These are phyloP conservation scores for Egretta garzetta DNA, from an alignment of 2,113 vertebrate genomes.

Conservation along the genomic window DNA sequence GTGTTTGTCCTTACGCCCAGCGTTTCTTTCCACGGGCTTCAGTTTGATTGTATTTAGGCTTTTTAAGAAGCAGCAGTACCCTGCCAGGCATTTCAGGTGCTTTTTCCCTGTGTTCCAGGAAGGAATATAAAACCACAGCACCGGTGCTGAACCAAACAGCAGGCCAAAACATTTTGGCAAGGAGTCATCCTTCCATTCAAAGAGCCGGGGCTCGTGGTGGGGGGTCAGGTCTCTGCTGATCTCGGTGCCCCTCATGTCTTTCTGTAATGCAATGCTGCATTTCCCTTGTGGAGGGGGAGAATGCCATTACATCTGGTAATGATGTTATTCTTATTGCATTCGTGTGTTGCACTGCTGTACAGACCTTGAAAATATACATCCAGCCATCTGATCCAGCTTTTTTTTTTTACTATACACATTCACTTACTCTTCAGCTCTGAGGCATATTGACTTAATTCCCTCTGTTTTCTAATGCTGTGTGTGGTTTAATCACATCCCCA, in stretches of 20 bases:
- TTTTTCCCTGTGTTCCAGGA: background rate
- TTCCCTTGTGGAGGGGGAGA: background rate
- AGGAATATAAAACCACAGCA: background rate
- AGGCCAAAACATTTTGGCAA: background rate
- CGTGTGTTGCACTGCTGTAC: slow-evolving; percentile 38
- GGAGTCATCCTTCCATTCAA: background rate
- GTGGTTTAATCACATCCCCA: slow-evolving; percentile 73
- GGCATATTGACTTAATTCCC: slow-evolving; percentile 63
- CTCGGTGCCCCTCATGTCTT: background rate
- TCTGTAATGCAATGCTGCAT: slow-evolving; percentile 35
- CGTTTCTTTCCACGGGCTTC: background rate
- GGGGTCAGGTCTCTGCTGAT: background rate
- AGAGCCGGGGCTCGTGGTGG: background rate
- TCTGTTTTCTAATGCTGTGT: slow-evolving; percentile 67
- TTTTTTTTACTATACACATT: background rate
- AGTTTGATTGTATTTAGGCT: background rate
- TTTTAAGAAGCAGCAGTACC: background rate
- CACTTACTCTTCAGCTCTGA: slow-evolving; percentile 55
- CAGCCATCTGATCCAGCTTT: slow-evolving; percentile 58
- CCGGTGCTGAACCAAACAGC: fast-evolving
- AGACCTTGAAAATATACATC: slow-evolving; percentile 7
- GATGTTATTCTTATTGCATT: slow-evolving; percentile 59
- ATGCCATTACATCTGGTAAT: background rate
- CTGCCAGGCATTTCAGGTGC: background rate
- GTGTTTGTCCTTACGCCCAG: background rate